These are phyloP conservation scores for Scomber scombrus DNA, from an alignment of 2,113 vertebrate genomes.

Conservation along the genomic window DNA sequence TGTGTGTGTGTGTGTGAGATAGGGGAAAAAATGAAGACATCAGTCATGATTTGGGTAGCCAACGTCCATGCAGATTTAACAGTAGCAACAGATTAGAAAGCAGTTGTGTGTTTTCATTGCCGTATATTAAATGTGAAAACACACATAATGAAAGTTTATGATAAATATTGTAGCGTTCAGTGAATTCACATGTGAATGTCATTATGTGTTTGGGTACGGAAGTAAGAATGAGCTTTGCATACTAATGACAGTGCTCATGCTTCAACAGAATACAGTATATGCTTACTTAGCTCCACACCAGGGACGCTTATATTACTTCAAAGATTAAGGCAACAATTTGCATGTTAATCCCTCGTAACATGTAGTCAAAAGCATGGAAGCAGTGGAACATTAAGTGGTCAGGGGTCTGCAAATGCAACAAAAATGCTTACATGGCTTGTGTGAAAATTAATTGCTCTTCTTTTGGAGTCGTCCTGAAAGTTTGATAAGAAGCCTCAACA, in stretches of 20 bases:
- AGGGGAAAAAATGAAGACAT: conserved; percentile 35
- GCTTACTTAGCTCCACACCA: conserved; percentile 55
- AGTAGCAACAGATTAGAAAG: conserved; percentile 15
- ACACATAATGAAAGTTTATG: conserved; percentile 8
- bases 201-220: conserved; percentile 11
- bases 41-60: conserved; percentile 45
- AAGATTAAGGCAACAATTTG: conserved; percentile 74
- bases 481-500: conserved; percentile 55
- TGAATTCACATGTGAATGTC: conserved; percentile 7
- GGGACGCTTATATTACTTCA: conserved; percentile 57
- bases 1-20: conserved; percentile 1
- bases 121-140: conserved; percentile 1
- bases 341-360: conserved; percentile 67
- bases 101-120: not conserved
- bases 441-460: conserved; percentile 62
- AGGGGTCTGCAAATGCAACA: conserved; percentile 51
- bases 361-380: conserved; percentile 50
- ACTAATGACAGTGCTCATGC: conserved; percentile 36
- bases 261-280: conserved; percentile 15
- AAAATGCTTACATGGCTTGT: conserved; percentile 69
- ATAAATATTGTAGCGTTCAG: conserved; percentile 10
- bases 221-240: conserved; percentile 64
- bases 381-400: conserved; percentile 40
- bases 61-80: conserved; percentile 30
- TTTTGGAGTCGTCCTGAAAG: conserved; percentile 20